Conservation (phyloP, 2,113 vertebrate genomes). For the Tringa solitaria region DNA sequence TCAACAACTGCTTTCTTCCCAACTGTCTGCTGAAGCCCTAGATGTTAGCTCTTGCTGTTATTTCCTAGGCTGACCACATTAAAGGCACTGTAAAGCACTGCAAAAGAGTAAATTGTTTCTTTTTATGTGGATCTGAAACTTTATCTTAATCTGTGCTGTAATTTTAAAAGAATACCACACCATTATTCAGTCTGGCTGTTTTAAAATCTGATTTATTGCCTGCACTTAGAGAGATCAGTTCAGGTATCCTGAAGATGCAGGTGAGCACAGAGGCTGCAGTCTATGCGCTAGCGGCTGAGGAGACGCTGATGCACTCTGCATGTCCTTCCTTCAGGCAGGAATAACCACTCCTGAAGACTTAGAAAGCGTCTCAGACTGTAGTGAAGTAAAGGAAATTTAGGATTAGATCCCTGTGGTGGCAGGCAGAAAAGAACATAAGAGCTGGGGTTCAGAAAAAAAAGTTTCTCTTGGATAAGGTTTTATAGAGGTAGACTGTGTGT, state of each 20-base stretch:
- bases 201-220: not conserved
- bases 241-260: not conserved
- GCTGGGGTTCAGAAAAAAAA: not conserved
- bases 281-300: accelerated
- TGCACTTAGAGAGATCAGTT: not conserved
- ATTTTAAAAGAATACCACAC: not conserved
- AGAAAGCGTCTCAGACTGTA: not conserved
- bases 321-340: not conserved
- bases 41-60: not conserved
- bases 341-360: not conserved
- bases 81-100: not conserved
- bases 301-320: not conserved
- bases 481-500: not conserved
- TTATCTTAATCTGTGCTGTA: not conserved
- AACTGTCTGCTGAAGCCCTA: not conserved
- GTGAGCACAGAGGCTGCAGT: not conserved
- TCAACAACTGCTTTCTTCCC: not conserved
- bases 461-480: not conserved
- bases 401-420: not conserved
- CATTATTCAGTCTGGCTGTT: not conserved
- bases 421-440: not conserved
- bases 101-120: not conserved
- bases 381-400: not conserved
- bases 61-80: not conserved
- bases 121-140: not conserved